These are phyloP conservation scores for Leucophenga varia DNA, from an alignment of 1,140 invertebrate genomes.

Conservation along the genomic window DNA sequence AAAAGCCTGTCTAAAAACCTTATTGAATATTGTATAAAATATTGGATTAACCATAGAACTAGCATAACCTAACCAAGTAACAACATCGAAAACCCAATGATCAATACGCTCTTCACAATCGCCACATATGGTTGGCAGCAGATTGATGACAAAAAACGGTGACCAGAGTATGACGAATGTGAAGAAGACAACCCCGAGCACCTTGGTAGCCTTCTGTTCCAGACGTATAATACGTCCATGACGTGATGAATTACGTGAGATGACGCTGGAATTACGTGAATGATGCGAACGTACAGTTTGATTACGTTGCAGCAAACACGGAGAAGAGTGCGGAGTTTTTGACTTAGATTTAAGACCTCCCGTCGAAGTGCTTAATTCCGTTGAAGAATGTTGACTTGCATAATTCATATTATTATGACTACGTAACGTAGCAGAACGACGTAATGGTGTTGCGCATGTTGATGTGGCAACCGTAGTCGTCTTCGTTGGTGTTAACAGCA, in stretches of 20 bases:
- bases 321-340: slow-evolving; percentile 54
- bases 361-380: slow-evolving; percentile 11
- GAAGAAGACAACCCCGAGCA: slow-evolving; percentile 89
- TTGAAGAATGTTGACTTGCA: slow-evolving; percentile 13
- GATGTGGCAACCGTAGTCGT: slow-evolving; percentile 47
- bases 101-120: slow-evolving; percentile 74
- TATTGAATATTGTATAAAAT: slow-evolving; percentile 94
- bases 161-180: slow-evolving; percentile 93
- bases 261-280: slow-evolving; percentile 74
- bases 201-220: slow-evolving; percentile 94
- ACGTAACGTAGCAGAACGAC: slow-evolving; percentile 61
- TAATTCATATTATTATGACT: slow-evolving; percentile 60
- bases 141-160: slow-evolving; percentile 88
- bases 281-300: slow-evolving; percentile 64
- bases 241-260: slow-evolving; percentile 75
- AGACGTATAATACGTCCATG: slow-evolving; percentile 78
- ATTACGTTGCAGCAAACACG: slow-evolving; percentile 56
- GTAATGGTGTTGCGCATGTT: slow-evolving; percentile 57
- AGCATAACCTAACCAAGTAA: slow-evolving; percentile 89
- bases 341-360: slow-evolving; percentile 26
- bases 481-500: slow-evolving; percentile 54
- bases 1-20: slow-evolving; percentile 88
- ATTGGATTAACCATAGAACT: slow-evolving; percentile 93
- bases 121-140: slow-evolving; percentile 75
- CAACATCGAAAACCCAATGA: slow-evolving; percentile 79